Base-by-base conservation (phyloP, 1,140 invertebrate species). In the Wiebesia pumilae region DNA sequence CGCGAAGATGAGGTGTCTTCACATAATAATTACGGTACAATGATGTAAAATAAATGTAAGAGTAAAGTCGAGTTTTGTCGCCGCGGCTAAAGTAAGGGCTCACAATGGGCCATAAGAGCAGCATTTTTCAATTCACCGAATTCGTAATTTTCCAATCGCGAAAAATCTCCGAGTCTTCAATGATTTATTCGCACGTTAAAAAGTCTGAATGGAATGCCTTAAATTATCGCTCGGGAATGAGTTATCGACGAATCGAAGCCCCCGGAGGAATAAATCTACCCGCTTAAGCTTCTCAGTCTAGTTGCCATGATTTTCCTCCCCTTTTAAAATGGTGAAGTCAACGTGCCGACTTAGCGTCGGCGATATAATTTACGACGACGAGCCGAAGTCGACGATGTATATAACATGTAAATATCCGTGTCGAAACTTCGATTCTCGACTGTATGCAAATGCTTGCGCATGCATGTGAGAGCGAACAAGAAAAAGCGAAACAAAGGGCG, bases 401-500 rank as follows among this genome's bases (percentile, higher is more conserved):
- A 83, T 73, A 58, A 21, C 82, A 77, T 77, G 71, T 83, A 83
- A 83, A 83, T 83, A 83, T 77, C 82, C 71, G 51, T 83, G 51
- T 83, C 54, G 54, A 83, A 83, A 83, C 71, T 77, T 77, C 71
- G 54, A 83, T 83, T 54, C 82, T 83, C 71, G 27, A 83, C 71
- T 75, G 69, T 83, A 83, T 75, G 82, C 54, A 77, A 75, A 83
- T 83, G 47, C 4, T 40, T 16, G 30, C 10, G 16, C 30, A n/a
- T 79, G 51, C 51, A 58, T 62, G 30, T 38, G 51, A 79, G 30
- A 58, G 43, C 10, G 75, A 51, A 30, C 27, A 51, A 51, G 47
- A 78, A 78, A 69, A 51, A 79, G 75, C 10, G n/a, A 78, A 51
- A 33, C 75, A 47, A 78, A 78, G 51, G 19, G 51, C 33, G 43